Evolutionary conservation across 2,888 invertebrate genomes (phyloP), one percentile per base, ranked within the genome.

Genomic region (Mamestra brassicae): DNA sequence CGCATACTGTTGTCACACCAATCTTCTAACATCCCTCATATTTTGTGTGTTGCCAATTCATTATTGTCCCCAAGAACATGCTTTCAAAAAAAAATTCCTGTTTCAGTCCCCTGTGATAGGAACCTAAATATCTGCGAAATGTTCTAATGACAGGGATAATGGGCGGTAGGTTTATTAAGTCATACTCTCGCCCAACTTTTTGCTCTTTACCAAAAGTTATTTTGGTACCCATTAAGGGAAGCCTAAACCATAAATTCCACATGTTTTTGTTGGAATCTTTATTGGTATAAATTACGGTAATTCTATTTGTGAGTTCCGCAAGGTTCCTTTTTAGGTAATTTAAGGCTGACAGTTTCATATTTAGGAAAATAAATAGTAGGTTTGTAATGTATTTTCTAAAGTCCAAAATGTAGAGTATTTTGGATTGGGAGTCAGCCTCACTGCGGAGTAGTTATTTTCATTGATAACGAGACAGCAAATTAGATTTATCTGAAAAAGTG

Each of bases 221-320:
- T 55, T 38, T 62, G 50, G 7, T 17, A 13, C 4, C 38, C 34
- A 54, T 70, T 78, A 58, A 11, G 58, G 45, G 45, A 38, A 60
- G 4, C 36, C 45, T 52, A 15, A 47, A 47, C 54, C n/a, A 71
- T 76, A 78, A 71, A 55, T 61, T 54, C 11, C 11, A 54, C 38
- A 71, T 61, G 60, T 54, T 75, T 78, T 78, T 78, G 45, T 78
- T 38, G 0, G 11, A 42, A 47, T 17, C 3, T 66, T 69, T 38
- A 65, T 68, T 38, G 38, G n/a, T 50, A 8, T 57, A 42, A 11
- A 34, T 65, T 57, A 52, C 62, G 26, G 17, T 17, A 0, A 42
- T 73, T 73, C 52, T 52, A 36, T 61, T 61, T n/a, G 52, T 47
- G 52, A 47, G 15, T 13, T 64, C 42, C 5, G 42, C 8, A 63